These are phyloP conservation scores for Agonopterix heracliana DNA, from an alignment of 2,888 invertebrate genomes.

Conservation along the genomic window DNA sequence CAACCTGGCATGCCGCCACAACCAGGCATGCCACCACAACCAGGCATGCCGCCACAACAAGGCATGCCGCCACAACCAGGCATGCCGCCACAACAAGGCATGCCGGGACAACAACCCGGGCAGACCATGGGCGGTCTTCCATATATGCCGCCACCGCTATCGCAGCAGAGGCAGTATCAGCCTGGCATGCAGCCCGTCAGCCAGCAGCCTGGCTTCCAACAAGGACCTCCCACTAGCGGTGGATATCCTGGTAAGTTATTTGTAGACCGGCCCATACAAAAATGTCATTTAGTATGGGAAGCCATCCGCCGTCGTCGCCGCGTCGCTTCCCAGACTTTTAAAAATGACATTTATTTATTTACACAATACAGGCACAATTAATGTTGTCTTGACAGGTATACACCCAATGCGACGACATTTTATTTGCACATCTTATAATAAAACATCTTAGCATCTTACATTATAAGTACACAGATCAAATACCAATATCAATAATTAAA, in stretches of 20 bases:
- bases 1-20: conserved; percentile 21
- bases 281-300: too few relatives aligned
- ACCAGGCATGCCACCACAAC: conserved; percentile 19
- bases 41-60: conserved; percentile 29
- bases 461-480: too few relatives aligned
- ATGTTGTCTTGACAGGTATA: too few relatives aligned
- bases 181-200: conserved; percentile 37
- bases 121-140: conserved; percentile 44
- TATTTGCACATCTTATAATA: not conserved
- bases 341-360: too few relatives aligned
- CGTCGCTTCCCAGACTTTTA: too few relatives aligned
- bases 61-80: conserved; percentile 24
- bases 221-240: conserved; percentile 30
- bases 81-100: conserved; percentile 15
- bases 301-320: too few relatives aligned
- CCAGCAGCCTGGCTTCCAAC: conserved; percentile 21
- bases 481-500: too few relatives aligned
- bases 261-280: too few relatives aligned
- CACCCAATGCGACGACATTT: too few relatives aligned
- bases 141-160: conserved; percentile 66
- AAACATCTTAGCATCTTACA: not conserved
- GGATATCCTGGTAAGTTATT: conserved; percentile 41
- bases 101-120: conserved; percentile 21
- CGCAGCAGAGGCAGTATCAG: conserved; percentile 42
- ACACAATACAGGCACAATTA: too few relatives aligned